Conservation (phyloP, 2,888 invertebrate genomes). For the Rhamphomyia laevipes region DNA sequence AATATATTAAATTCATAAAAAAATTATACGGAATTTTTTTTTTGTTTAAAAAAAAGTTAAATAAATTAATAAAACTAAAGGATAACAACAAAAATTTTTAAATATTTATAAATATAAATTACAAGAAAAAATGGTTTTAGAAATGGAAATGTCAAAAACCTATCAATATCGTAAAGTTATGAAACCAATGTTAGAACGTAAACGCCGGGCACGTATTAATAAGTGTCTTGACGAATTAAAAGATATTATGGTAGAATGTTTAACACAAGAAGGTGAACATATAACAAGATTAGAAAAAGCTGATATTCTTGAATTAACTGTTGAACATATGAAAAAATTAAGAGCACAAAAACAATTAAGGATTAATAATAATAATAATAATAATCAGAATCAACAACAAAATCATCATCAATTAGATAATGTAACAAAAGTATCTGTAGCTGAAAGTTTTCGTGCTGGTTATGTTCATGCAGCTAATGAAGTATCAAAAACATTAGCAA, state of each 20-base stretch:
- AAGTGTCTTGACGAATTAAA: constrained; percentile 82
- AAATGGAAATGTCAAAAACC: constrained; percentile 62
- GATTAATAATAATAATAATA: constrained; percentile 1
- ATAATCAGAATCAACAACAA: background rate
- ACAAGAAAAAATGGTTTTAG: constrained; percentile 28
- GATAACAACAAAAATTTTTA: background rate
- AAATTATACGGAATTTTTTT: background rate
- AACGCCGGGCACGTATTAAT: constrained; percentile 80
- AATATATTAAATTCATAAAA: background rate
- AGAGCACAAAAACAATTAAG: constrained; percentile 62
- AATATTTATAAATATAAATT: background rate
- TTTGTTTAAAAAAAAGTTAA: background rate
- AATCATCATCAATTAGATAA: constrained; percentile 15
- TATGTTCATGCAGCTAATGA: constrained; percentile 85
- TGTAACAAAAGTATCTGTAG: constrained; percentile 29
- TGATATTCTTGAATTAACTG: constrained; percentile 78
- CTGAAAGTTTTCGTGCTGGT: constrained; percentile 76
- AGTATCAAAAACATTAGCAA: constrained; percentile 73
- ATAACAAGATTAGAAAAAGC: constrained; percentile 84
- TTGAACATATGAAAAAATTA: constrained; percentile 70
- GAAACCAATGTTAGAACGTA: constrained; percentile 87
- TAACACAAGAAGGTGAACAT: constrained; percentile 74
- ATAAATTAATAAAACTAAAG: background rate
- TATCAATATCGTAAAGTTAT: constrained; percentile 91
- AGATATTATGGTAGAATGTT: constrained; percentile 65